Conservation (phyloP, 2,113 vertebrate species). For the Collichthys lucidus region DNA sequence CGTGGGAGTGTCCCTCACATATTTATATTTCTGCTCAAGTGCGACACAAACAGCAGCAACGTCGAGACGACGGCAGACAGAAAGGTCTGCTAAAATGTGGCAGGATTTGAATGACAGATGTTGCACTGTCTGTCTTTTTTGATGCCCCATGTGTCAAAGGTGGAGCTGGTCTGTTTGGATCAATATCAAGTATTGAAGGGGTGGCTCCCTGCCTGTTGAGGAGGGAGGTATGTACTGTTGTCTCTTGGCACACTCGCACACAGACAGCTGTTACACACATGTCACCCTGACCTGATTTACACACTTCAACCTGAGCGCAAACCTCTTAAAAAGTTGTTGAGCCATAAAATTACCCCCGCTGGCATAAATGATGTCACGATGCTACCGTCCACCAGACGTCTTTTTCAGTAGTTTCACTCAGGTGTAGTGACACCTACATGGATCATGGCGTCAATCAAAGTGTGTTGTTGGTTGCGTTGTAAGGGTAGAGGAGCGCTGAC, state of each 20-base stretch:
- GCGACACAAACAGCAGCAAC: constrained; percentile 19
- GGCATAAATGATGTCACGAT: constrained; percentile 12
- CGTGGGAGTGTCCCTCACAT: constrained; percentile 41
- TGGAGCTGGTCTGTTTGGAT: constrained; percentile 49
- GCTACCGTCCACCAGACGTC: neutral
- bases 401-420: constrained; percentile 16
- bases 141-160: constrained; percentile 50
- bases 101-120: constrained; percentile 63
- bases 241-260: constrained; percentile 44
- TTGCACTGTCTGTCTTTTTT: constrained; percentile 20
- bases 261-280: constrained; percentile 53
- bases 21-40: constrained; percentile 35
- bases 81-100: constrained; percentile 25
- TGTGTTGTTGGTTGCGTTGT: constrained; percentile 68
- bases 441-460: constrained; percentile 30
- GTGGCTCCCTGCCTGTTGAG: constrained; percentile 8
- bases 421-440: constrained; percentile 41
- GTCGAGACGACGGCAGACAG: neutral
- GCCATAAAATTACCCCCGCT: constrained; percentile 20
- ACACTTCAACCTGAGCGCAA: constrained; percentile 3
- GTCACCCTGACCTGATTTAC: constrained; percentile 37
- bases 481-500: constrained; percentile 60
- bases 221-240: constrained; percentile 21
- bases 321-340: constrained; percentile 14
- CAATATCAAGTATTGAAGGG: constrained; percentile 54